Evolutionary conservation across 2,888 invertebrate genomes (phyloP).

Genomic region (Nineta flava): DNA sequence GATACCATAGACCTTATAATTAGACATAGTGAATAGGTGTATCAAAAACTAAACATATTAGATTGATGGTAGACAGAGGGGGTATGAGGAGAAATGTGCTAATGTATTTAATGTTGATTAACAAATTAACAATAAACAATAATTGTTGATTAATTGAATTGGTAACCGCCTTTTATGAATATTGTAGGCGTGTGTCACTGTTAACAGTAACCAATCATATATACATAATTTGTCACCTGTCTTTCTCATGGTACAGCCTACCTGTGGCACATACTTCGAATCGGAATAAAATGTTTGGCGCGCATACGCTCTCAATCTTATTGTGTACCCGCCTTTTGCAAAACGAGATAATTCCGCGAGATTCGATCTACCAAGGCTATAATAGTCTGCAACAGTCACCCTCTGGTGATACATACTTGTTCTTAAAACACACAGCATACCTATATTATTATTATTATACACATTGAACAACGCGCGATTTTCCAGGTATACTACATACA

Average conservation of each 20-base stretch:
- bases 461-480: neutral
- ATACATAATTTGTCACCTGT: slow-evolving; percentile 28
- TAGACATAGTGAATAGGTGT: no score
- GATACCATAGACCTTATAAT: no score
- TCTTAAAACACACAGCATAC: no score
- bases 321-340: slow-evolving; percentile 20
- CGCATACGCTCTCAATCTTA: slow-evolving; percentile 8
- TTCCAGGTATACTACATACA: neutral
- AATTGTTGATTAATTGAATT: slow-evolving; percentile 6
- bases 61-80: no score
- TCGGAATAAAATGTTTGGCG: slow-evolving; percentile 22
- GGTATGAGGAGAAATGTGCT: no score
- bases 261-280: slow-evolving; percentile 19
- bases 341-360: slow-evolving; percentile 22
- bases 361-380: slow-evolving; percentile 10
- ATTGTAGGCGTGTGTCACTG: slow-evolving; percentile 7
- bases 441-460: neutral
- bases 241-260: slow-evolving; percentile 23
- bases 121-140: slow-evolving; percentile 2
- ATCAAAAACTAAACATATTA: no score
- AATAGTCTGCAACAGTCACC: neutral
- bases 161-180: slow-evolving; percentile 14
- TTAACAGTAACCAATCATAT: slow-evolving; percentile 7
- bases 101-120: neutral
- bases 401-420: neutral